Percentiles rank a stretch among this genome's conserved stretches.
phyloP scores from a whole-genome alignment of 2,888 invertebrate genomes.

The Blera fallax region DNA sequence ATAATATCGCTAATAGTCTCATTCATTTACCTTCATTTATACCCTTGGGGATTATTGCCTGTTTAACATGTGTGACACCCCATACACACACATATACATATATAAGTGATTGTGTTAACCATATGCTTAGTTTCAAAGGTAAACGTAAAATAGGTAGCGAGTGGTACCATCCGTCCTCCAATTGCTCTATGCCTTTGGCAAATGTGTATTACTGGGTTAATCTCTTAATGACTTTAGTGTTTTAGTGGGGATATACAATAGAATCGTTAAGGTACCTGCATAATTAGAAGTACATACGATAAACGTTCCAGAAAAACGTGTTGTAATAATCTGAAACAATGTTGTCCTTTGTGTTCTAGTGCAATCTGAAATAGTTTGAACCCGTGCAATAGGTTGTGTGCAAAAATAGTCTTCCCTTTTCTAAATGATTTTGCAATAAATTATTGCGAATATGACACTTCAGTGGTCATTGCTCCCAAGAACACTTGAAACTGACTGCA shows the following conservation, averaged over 20 bases:
- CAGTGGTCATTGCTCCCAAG: conserved; percentile 42
- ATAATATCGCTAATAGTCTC: conserved; percentile 56
- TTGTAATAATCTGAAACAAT: conserved; percentile 33
- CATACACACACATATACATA: background rate
- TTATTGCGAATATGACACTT: conserved; percentile 30
- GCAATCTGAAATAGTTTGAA: background rate
- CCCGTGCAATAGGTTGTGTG: background rate
- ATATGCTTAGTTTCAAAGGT: conserved; percentile 7
- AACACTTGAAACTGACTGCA: conserved; percentile 47
- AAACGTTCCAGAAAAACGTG: conserved; percentile 5
- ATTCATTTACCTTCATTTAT: conserved; percentile 57
- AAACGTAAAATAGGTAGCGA: conserved; percentile 6
- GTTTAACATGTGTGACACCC: conserved; percentile 23
- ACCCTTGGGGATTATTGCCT: conserved; percentile 56
- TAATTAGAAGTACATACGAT: conserved; percentile 33
- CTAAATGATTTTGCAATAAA: conserved; percentile 25
- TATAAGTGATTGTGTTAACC: conserved; percentile 6
- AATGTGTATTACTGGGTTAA: conserved; percentile 77
- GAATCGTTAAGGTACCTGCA: conserved; percentile 35
- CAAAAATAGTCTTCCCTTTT: background rate
- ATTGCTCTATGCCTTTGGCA: conserved; percentile 40
- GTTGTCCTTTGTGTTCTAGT: conserved; percentile 15
- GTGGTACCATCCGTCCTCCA: conserved; percentile 41
- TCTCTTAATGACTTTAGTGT: conserved; percentile 80
- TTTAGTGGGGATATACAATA: background rate